Evolutionary conservation across 2,797 vertebrate genomes (phyloP), one percentile per base, ranked within the genome.

Genomic region (Lepilemur ruficaudatus): DNA sequence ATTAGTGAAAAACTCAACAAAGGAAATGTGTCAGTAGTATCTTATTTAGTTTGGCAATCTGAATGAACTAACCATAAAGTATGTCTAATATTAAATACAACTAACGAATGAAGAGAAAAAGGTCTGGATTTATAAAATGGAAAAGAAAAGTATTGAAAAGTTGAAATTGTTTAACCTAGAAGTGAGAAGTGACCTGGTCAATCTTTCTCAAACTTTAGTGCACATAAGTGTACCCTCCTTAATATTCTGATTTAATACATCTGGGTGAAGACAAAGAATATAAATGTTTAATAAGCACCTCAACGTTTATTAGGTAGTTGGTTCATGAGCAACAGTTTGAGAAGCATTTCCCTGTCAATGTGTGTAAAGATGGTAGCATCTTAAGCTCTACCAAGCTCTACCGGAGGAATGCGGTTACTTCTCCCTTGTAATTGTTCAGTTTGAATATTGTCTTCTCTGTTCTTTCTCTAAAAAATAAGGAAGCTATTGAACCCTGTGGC

Each of bases 1-100:
- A 38, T 23, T 83, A 91, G 28, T 28, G 12, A 14, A 48, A 72
- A 67, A 65, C 50, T 46, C 35, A 72, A 57, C 87, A 69, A 73
- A 41, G 84, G 48, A 80, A 48, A 48, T 79, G 4, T 70, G 25
- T 43, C 38, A 78, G 18, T 79, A 84, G n/a, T 17, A 65, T 65
- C 78, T 96, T 76, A 65, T 72, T 91, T 23, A 35, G 17, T 72
- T 95, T 96, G 38, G 32, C 83, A 84, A 65, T 87, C 12, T 87
- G 38, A 91, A 88, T 52, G 5, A 93, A 88, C 11, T 91, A 82
- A 48, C 14, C 23, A 46, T n/a, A 52, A 91, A 32, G 3, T 75
- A 28, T 63, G 8, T 41, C 23, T 46, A 75, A 75, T 55, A 84
- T 55, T 75, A 81, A 90, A 46, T 25, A 76, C 13, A 76, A 17